These are phyloP conservation scores for Campylomormyrus tamandua DNA, from an alignment of 2,113 vertebrate species.

Conservation along the genomic window DNA sequence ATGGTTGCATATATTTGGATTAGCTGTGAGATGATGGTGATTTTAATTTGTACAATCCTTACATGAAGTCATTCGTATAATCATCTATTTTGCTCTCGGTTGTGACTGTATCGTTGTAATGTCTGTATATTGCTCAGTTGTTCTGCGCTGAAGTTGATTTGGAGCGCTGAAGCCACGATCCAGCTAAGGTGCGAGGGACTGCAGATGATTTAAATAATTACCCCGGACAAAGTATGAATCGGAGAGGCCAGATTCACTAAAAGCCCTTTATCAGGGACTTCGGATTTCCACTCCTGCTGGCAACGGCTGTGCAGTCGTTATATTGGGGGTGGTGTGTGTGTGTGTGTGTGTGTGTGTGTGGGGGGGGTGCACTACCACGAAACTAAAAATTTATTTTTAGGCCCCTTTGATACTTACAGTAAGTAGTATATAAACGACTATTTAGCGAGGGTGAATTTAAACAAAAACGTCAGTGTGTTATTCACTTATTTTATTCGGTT, in stretches of 20 bases:
- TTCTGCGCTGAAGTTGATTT: constrained; percentile 21
- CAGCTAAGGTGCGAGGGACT: neutral
- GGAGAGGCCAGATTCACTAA: neutral
- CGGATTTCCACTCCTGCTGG: neutral
- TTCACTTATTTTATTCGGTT: neutral
- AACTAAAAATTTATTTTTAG: neutral
- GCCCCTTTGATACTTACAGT: neutral
- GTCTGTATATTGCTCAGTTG: neutral
- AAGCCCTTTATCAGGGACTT: neutral
- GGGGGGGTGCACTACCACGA: neutral
- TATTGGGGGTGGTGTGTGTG: neutral
- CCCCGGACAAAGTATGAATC: constrained; percentile 9
- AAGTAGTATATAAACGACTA: neutral
- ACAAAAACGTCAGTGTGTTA: neutral
- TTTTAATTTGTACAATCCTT: neutral
- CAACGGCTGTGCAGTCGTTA: neutral
- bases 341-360: too few relatives aligned
- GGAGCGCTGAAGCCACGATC: neutral
- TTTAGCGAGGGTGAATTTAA: neutral
- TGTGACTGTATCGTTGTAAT: neutral
- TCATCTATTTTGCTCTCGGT: neutral
- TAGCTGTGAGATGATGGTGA: neutral
- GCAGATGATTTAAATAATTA: constrained; percentile 20
- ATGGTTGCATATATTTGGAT: neutral
- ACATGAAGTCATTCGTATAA: neutral